phyloP scores from a whole-genome alignment of 2,113 vertebrate genomes.

The Xenus cinereus region DNA sequence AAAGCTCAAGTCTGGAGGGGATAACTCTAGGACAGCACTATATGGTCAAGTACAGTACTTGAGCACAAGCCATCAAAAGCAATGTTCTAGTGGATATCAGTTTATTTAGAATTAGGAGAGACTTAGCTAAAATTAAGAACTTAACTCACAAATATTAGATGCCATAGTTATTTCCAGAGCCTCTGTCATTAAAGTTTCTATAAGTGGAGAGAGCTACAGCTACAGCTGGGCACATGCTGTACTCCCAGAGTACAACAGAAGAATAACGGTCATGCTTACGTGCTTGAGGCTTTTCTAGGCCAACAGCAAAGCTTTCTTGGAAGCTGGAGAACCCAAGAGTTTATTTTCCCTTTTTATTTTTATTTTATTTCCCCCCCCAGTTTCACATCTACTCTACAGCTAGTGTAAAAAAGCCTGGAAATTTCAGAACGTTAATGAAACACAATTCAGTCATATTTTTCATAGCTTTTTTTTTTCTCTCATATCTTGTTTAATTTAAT shows the following conservation, averaged over 20 bases:
- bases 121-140: neutral
- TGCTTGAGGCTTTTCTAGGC: neutral
- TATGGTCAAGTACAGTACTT: neutral
- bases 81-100: neutral
- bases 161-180: neutral
- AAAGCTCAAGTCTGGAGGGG: neutral
- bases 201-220: neutral
- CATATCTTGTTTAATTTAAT: neutral
- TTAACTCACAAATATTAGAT: neutral
- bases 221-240: neutral
- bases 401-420: neutral
- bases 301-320: neutral
- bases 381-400: neutral
- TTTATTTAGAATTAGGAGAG: neutral
- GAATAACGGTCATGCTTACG: rapidly evolving
- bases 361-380: no score
- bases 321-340: neutral
- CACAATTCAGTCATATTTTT: neutral
- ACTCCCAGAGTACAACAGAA: neutral
- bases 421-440: neutral
- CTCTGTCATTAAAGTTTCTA: neutral
- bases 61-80: neutral
- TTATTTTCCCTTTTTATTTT: neutral
- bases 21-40: neutral
- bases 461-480: neutral